A percentile compares a stretch with the other conserved stretches of the same genome.
Evolutionary conservation across 1,140 invertebrate genomes (phyloP).

Genomic region (Calliopsis andreniformis): DNA sequence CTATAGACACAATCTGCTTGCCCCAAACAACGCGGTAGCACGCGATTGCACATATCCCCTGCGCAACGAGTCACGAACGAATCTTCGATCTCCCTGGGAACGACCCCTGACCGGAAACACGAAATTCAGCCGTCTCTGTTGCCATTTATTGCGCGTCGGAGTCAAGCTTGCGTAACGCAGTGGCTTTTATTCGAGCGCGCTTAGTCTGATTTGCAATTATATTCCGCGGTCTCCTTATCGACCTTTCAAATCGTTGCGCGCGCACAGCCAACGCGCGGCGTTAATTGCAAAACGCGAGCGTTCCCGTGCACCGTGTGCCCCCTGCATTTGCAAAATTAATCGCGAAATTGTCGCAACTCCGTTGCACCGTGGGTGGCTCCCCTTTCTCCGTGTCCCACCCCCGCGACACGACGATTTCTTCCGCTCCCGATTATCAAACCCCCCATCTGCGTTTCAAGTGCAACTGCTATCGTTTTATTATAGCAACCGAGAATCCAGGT

Average conservation of each 20-base stretch:
- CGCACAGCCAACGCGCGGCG: slow-evolving; percentile 65
- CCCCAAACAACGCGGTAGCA: neutral
- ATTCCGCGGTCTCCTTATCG: slow-evolving; percentile 75
- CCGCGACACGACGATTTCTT: slow-evolving; percentile 4
- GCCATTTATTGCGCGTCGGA: slow-evolving; percentile 34
- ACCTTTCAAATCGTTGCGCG: slow-evolving; percentile 76
- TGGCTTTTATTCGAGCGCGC: slow-evolving; percentile 61
- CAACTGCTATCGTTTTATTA: neutral
- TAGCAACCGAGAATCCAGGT: neutral
- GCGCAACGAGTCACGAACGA: neutral
- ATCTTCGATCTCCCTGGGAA: neutral
- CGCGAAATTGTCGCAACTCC: slow-evolving; percentile 69
- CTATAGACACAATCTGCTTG: too few species aligned
- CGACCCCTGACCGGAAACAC: neutral
- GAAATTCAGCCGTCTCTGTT: neutral
- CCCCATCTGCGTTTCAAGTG: neutral
- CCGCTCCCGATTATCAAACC: slow-evolving; percentile 28
- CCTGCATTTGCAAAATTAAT: slow-evolving; percentile 64
- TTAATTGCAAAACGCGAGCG: slow-evolving; percentile 77
- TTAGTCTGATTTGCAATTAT: slow-evolving; percentile 78
- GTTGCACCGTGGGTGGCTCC: slow-evolving; percentile 49
- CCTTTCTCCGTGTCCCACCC: slow-evolving; percentile 31
- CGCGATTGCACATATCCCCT: neutral
- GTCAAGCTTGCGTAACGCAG: slow-evolving; percentile 62
- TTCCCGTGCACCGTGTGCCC: slow-evolving; percentile 8